Conservation (phyloP, 2,113 vertebrate species). For the Etheostoma cragini region DNA sequence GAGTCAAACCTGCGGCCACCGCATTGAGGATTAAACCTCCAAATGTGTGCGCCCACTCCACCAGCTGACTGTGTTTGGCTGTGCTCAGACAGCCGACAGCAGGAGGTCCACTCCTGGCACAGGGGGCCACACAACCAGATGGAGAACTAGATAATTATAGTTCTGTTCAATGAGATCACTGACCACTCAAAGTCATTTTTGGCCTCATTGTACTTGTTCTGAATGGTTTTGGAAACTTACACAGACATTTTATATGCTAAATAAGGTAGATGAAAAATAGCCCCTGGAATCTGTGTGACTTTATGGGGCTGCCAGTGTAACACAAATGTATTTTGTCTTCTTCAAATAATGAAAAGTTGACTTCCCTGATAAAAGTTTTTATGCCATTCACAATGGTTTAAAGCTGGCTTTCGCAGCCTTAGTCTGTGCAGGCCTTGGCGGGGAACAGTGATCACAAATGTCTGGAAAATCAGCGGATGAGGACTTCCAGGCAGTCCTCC, state of each 20-base stretch:
- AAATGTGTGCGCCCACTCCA: too few relatives aligned
- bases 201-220: constrained; percentile 47
- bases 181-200: constrained; percentile 48
- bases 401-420: not conserved
- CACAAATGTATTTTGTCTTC: not conserved
- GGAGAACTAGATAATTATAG: constrained; percentile 72
- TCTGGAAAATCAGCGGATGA: constrained; percentile 56
- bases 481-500: constrained; percentile 42
- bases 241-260: constrained; percentile 12
- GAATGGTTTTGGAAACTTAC: constrained; percentile 22
- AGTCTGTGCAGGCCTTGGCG: constrained; percentile 44
- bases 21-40: too few relatives aligned
- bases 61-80: constrained; percentile 50
- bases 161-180: constrained; percentile 53
- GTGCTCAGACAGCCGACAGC: constrained; percentile 35
- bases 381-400: constrained; percentile 9
- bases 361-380: constrained; percentile 7
- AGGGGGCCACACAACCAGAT: constrained; percentile 64
- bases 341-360: constrained; percentile 40
- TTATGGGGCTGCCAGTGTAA: constrained; percentile 6
- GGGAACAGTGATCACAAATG: constrained; percentile 39
- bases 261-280: not conserved
- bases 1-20: too few relatives aligned
- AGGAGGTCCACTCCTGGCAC: constrained; percentile 66
- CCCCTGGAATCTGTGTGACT: not conserved